Evolutionary conservation across 2,113 vertebrate species (phyloP), one percentile per base, ranked within the genome.

Genomic region (Glaucomys volans): DNA sequence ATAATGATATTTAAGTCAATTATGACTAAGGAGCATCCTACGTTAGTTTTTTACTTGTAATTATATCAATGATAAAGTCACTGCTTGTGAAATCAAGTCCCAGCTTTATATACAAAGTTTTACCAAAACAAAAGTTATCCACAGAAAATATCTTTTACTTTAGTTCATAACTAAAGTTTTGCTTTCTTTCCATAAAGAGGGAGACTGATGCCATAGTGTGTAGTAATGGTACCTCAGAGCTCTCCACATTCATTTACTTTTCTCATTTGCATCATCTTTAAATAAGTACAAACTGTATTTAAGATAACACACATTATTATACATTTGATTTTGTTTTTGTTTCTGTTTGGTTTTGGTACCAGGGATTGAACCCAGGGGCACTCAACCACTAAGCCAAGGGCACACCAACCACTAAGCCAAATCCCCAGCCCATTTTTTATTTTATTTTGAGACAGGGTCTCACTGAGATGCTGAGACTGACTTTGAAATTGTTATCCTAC

Each of bases 91-190:
- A 95, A 76, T 54, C 47, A 96, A 95, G 64, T 20, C 32, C 47
- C 26, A 94, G n/a, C 3, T 88, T 79, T 79, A 95, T 11, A 95
- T 20, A 90, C 18, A 67, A 10, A 80, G 47, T 64, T 88, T 83
- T 83, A 88, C 52, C 44, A n/a, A 75, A 93, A 96, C 30, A 94
- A 89, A 87, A 91, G 57, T 52, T 82, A 92, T 40, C 47, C 12
- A 74, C 14, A 90, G 62, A 90, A 87, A 95, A 76, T 66, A 94
- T 64, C 92, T 57, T 90, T 80, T 95, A 90, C 37, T 95, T 79
- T 94, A 54, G 35, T 52, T 88, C 22, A 40, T 72, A 77, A 50
- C 16, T 84, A 81, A 74, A 82, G 42, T 86, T 94, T 95, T 93
- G 13, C 71, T 77, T 94, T 64, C 5, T 77, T 66, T 14, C 30